Conservation (phyloP, 2,113 vertebrate species). For the Platichthys flesus region DNA sequence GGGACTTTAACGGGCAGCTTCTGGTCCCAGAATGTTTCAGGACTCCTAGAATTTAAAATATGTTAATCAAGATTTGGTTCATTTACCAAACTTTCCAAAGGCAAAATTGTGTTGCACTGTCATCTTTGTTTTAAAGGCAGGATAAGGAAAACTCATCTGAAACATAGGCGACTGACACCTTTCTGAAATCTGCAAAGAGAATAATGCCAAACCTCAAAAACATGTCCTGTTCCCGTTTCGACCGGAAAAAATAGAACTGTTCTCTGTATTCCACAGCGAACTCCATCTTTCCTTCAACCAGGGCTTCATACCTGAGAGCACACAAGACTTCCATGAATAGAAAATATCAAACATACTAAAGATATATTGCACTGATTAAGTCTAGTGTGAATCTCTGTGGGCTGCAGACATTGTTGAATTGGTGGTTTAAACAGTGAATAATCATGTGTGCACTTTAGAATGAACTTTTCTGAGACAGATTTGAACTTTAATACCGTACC, state of each 20-base stretch:
- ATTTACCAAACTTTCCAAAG: background rate
- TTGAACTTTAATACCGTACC: constrained; percentile 72
- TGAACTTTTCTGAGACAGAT: too few species aligned
- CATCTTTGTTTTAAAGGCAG: too few species aligned
- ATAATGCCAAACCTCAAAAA: constrained; percentile 87
- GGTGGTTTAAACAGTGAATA: too few species aligned
- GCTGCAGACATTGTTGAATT: too few species aligned
- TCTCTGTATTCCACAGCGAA: constrained; percentile 88
- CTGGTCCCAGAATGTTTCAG: constrained; percentile 88
- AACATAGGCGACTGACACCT: background rate
- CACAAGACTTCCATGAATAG: constrained; percentile 4
- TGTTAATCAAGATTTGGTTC: background rate
- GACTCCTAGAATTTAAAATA: constrained; percentile 78
- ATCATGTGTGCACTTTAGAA: too few species aligned
- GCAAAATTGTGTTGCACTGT: too few species aligned
- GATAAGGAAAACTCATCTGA: too few species aligned
- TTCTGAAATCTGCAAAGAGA: background rate
- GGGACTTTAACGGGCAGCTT: constrained; percentile 91
- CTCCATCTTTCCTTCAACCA: constrained; percentile 86
- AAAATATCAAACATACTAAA: background rate
- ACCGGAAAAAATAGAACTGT: constrained; percentile 88
- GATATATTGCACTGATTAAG: too few species aligned
- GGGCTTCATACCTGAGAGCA: constrained; percentile 88
- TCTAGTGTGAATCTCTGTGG: too few species aligned
- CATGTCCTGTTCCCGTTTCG: constrained; percentile 86